Percentiles rank a stretch among this genome's conserved stretches.
Evolutionary conservation across 2,113 vertebrate genomes (phyloP).

Genomic region (Megaleporinus macrocephalus): DNA sequence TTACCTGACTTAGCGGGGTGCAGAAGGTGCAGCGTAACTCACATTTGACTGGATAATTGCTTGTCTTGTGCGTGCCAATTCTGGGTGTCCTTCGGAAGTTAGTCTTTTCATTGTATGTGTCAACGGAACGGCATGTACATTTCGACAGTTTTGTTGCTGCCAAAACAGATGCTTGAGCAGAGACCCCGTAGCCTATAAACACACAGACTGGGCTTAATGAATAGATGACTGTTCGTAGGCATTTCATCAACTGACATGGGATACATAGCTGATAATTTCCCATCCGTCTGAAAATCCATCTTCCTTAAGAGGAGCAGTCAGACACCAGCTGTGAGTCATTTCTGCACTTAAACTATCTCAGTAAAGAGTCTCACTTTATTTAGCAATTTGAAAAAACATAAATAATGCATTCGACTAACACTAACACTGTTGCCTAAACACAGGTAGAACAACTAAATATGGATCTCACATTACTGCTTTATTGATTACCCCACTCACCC

Average conservation of each 20-base stretch:
- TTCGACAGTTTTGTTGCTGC: neutral
- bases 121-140: neutral
- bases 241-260: neutral
- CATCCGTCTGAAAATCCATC: neutral
- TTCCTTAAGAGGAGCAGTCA: conserved; percentile 7
- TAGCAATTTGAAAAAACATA: neutral
- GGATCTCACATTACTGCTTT: neutral
- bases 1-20: conserved; percentile 3
- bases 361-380: neutral
- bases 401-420: neutral
- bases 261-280: conserved; percentile 12
- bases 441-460: neutral
- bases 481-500: neutral
- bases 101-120: neutral
- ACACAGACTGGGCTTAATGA: conserved; percentile 5
- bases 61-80: neutral
- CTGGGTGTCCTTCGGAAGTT: neutral
- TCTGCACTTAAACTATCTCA: neutral
- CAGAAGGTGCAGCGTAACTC: neutral
- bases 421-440: neutral
- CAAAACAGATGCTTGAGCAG: neutral
- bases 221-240: conserved; percentile 5
- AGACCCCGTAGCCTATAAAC: neutral
- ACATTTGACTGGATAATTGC: conserved; percentile 3
- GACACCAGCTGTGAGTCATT: conserved; percentile 7